Evolutionary conservation across 64 coral and sea anemone species (phyloP).

Genomic region (Porites lutea): DNA sequence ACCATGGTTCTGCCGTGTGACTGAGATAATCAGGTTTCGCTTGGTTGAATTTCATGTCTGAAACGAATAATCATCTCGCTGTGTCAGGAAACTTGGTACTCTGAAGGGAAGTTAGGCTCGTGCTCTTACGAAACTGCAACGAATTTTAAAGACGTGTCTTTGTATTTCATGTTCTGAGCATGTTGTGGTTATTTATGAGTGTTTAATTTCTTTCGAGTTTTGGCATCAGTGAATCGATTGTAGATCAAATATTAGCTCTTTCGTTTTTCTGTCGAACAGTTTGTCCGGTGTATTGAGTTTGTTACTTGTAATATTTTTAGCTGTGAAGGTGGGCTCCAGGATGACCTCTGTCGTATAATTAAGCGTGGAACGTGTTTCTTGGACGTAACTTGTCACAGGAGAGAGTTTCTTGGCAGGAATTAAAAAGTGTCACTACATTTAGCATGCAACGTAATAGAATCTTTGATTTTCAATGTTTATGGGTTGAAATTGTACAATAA

Average conservation of each 20-base stretch:
- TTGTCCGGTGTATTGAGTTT: background rate
- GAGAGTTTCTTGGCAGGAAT: background rate
- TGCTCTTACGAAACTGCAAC: background rate
- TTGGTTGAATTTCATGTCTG: background rate
- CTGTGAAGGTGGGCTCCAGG: background rate
- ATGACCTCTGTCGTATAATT: background rate
- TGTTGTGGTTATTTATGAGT: constrained; percentile 1
- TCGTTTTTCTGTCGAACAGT: background rate
- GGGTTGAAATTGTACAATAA: background rate
- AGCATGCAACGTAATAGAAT: background rate
- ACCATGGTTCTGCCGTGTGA: background rate
- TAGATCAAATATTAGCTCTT: background rate
- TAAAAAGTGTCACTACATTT: background rate
- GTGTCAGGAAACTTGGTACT: background rate
- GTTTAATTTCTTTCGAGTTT: constrained; percentile 27
- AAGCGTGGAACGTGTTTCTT: background rate
- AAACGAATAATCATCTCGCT: background rate
- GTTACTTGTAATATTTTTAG: background rate
- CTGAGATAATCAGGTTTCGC: background rate
- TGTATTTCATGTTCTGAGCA: background rate
- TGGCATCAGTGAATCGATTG: background rate
- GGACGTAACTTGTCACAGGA: background rate
- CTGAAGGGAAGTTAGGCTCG: background rate
- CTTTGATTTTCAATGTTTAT: background rate
- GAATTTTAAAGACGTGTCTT: background rate